A percentile compares a stretch with the other conserved stretches of the same genome.
phyloP scores from a whole-genome alignment of 1,140 invertebrate species.

The Calliphora vicina region DNA sequence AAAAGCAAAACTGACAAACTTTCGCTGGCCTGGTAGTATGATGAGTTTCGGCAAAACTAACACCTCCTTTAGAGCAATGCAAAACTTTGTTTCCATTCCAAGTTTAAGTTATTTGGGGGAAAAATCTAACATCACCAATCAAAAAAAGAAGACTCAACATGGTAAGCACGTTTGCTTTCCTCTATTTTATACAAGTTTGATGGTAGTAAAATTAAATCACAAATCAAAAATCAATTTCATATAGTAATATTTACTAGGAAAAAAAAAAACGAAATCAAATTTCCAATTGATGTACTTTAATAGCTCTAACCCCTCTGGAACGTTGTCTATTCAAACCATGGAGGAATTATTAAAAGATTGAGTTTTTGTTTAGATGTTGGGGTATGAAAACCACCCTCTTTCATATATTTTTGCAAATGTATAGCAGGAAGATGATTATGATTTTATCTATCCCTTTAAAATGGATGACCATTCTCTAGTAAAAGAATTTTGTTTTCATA shows the following conservation, averaged over 20 bases:
- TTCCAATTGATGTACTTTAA: background rate
- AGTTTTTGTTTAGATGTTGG: background rate
- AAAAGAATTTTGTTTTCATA: too few relatives aligned
- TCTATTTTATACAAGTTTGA: background rate
- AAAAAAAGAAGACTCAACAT: too few relatives aligned
- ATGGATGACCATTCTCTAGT: too few relatives aligned
- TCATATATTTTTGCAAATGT: too few relatives aligned
- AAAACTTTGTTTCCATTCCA: background rate
- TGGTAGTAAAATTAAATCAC: conserved; percentile 28
- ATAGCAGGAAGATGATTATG: too few relatives aligned
- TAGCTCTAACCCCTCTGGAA: background rate
- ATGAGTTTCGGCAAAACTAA: background rate
- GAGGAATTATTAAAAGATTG: background rate
- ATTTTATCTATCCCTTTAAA: too few relatives aligned
- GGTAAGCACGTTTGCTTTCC: too few relatives aligned
- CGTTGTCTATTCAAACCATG: background rate
- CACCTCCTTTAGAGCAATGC: background rate
- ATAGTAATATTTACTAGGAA: background rate
- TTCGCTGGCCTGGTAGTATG: too few relatives aligned
- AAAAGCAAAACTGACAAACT: too few relatives aligned
- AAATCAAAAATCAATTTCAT: conserved; percentile 33
- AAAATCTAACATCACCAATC: background rate
- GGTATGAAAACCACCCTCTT: too few relatives aligned
- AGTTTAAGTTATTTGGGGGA: background rate
- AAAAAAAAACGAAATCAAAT: background rate